A percentile compares a stretch with the other conserved stretches of the same genome.
Conservation (phyloP, 1,140 invertebrate genomes). For the Pogonomyrmex barbatus region DNA sequence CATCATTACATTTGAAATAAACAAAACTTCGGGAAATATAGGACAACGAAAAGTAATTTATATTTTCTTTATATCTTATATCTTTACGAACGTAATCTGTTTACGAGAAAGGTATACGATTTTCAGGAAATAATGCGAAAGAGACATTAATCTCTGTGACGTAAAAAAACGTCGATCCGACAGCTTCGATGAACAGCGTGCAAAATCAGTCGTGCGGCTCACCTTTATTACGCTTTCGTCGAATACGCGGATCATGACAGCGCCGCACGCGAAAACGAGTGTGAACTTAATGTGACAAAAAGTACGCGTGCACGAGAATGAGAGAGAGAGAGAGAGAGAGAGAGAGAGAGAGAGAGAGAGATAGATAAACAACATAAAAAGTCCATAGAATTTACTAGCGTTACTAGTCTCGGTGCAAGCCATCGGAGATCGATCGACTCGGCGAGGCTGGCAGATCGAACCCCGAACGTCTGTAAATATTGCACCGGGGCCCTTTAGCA, state of each 20-base stretch:
- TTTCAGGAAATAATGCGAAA: slow-evolving; percentile 10
- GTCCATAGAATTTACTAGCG: slow-evolving; percentile 81
- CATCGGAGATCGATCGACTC: slow-evolving; percentile 65
- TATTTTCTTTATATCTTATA: not conserved
- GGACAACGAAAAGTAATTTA: not conserved
- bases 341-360: slow-evolving; percentile 38
- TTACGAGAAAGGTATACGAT: not conserved
- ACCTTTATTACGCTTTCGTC: slow-evolving; percentile 68
- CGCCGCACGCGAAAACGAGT: slow-evolving; percentile 31
- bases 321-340: slow-evolving; percentile 36
- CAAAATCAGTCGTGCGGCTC: slow-evolving; percentile 28
- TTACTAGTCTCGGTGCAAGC: slow-evolving; percentile 79
- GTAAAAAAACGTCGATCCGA: not conserved
- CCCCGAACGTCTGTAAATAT: slow-evolving; percentile 75
- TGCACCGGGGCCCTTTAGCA: slow-evolving; percentile 79
- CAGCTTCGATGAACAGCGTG: slow-evolving; percentile 25
- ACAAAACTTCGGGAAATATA: not conserved
- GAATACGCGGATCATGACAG: slow-evolving; percentile 49
- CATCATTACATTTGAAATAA: not conserved
- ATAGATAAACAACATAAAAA: slow-evolving; percentile 63
- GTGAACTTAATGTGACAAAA: slow-evolving; percentile 31
- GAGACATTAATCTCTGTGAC: slow-evolving; percentile 6
- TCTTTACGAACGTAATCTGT: not conserved
- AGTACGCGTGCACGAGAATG: slow-evolving; percentile 5
- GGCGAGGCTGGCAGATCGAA: slow-evolving; percentile 68